These are phyloP conservation scores for Anser cygnoides DNA, from an alignment of 2,113 vertebrate species.

Conservation along the genomic window DNA sequence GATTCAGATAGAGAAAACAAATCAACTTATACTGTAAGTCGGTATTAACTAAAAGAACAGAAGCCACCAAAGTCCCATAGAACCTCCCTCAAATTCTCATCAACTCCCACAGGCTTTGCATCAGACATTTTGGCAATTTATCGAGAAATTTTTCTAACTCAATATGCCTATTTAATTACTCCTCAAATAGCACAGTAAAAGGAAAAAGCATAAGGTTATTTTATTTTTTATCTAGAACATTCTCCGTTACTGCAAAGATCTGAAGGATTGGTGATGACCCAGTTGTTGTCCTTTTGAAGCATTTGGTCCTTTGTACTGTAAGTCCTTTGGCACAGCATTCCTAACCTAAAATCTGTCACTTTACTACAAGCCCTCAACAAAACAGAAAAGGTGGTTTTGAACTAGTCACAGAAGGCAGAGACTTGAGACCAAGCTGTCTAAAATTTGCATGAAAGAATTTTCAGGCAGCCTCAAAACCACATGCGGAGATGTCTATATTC, in stretches of 20 bases:
- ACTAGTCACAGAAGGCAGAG: neutral
- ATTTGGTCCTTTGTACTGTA: neutral
- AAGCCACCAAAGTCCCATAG: neutral
- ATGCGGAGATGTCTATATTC: neutral
- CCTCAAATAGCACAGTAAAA: neutral
- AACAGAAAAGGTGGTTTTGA: neutral
- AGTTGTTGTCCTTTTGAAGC: neutral
- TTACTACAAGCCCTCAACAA: neutral
- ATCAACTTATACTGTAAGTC: neutral
- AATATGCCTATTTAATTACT: neutral
- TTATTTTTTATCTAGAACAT: neutral
- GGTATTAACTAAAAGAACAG: neutral
- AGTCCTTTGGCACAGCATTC: neutral
- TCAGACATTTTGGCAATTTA: neutral
- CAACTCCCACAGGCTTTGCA: neutral
- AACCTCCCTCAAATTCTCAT: neutral
- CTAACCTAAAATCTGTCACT: neutral
- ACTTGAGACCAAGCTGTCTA: neutral
- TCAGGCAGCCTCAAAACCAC: constrained; percentile 1
- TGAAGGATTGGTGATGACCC: neutral
- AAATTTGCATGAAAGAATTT: constrained; percentile 36
- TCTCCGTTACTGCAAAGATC: neutral
- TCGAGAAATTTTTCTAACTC: neutral
- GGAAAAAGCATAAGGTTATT: neutral
- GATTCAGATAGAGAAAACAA: neutral